Percentiles rank a stretch among this genome's conserved stretches.
These are phyloP conservation scores for Salvator merianae DNA, from an alignment of 2,113 vertebrate species.

Conservation along the genomic window DNA sequence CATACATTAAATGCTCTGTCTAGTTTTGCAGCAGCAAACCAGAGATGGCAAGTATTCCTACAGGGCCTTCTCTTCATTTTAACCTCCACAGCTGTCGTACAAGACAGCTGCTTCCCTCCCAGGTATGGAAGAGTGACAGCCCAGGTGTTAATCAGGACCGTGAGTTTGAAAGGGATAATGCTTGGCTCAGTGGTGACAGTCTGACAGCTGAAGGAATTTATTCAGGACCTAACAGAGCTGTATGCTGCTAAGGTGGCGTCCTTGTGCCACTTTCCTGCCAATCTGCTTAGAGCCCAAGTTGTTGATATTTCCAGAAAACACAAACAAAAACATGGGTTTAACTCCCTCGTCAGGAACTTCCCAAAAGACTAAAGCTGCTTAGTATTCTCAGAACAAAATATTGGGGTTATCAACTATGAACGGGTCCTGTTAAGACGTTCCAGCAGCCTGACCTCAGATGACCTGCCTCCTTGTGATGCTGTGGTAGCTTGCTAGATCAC, in stretches of 20 bases:
- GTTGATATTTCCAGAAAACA: conserved; percentile 35
- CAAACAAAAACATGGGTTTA: conserved; percentile 10
- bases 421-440: background rate
- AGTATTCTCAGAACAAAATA: conserved; percentile 14
- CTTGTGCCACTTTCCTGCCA: conserved; percentile 56
- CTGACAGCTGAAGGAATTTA: conserved; percentile 58
- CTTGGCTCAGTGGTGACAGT: conserved; percentile 44
- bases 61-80: conserved; percentile 17
- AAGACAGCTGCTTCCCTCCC: conserved; percentile 43
- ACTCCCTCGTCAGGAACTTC: conserved; percentile 35
- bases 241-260: conserved; percentile 38
- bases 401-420: background rate
- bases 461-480: too few relatives aligned
- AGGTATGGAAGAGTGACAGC: conserved; percentile 38
- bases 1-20: conserved; percentile 14
- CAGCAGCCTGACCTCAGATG: too few relatives aligned
- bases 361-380: background rate
- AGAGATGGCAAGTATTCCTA: conserved; percentile 11
- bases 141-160: conserved; percentile 60
- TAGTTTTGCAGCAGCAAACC: conserved; percentile 2
- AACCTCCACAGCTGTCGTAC: conserved; percentile 43
- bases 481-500: too few relatives aligned
- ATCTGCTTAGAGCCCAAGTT: conserved; percentile 31
- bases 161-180: conserved; percentile 30
- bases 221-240: background rate